Conservation (phyloP, 2,113 vertebrate species). For the Sylvilagus bachmani region DNA sequence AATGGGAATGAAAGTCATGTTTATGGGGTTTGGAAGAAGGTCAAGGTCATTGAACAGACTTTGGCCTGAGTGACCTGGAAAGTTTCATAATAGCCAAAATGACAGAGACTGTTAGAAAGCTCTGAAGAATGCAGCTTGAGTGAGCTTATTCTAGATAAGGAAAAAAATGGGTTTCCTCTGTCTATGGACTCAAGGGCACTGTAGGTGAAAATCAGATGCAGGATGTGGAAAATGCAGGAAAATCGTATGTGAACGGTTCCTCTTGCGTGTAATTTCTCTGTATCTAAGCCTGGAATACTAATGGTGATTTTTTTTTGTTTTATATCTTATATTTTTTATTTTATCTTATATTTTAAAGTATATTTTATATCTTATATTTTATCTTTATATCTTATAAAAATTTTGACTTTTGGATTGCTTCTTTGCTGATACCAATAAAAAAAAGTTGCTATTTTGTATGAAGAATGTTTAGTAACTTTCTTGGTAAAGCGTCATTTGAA, state of each 20-base stretch:
- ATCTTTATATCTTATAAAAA: background rate
- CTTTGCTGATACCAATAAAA: background rate
- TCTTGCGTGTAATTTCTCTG: background rate
- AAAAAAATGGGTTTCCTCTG: background rate
- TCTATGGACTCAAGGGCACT: background rate
- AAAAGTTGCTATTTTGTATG: background rate
- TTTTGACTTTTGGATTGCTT: background rate
- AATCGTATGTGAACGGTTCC: background rate
- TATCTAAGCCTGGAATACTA: background rate
- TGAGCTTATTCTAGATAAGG: background rate
- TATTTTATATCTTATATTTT: background rate
- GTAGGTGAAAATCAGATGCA: background rate
- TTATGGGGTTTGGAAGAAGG: background rate
- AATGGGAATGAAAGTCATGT: too few relatives aligned
- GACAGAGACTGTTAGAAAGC: background rate
- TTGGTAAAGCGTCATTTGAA: background rate
- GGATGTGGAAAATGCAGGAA: background rate
- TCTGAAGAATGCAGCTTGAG: background rate
- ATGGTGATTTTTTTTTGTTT: background rate
- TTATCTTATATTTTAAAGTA: background rate
- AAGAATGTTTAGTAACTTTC: slow-evolving; percentile 6
- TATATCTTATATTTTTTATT: background rate
- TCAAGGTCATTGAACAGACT: background rate
- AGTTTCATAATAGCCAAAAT: background rate
- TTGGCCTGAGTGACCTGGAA: background rate